These are phyloP conservation scores for Ooceraea biroi DNA, from an alignment of 1,140 invertebrate genomes.

Conservation along the genomic window DNA sequence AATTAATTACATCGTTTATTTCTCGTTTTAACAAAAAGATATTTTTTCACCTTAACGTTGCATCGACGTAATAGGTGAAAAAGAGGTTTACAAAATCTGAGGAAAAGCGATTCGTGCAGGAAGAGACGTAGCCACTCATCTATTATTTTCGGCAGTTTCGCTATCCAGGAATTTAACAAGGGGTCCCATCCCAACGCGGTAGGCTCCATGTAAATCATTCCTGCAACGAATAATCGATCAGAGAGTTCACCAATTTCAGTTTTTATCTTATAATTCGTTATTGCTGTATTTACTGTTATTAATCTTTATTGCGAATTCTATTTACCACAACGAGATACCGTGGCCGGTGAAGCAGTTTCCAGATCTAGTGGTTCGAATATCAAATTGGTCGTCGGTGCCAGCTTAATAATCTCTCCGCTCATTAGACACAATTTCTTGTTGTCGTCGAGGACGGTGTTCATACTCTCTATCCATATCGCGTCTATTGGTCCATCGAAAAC, in stretches of 20 bases:
- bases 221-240: constrained; percentile 86
- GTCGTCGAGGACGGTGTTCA: constrained; percentile 98
- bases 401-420: constrained; percentile 97
- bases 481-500: constrained; percentile 99
- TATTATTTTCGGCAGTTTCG: constrained; percentile 91
- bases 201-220: constrained; percentile 99
- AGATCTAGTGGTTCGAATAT: constrained; percentile 98
- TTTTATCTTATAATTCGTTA: too few species aligned
- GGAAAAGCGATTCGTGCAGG: constrained; percentile 89
- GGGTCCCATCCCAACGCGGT: constrained; percentile 96
- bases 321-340: constrained; percentile 92
- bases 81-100: constrained; percentile 91
- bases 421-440: constrained; percentile 97
- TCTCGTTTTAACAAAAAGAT: background rate
- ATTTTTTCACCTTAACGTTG: constrained; percentile 86
- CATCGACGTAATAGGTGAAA: constrained; percentile 90
- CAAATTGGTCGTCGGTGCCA: constrained; percentile 95
- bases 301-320: background rate
- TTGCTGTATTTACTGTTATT: background rate
- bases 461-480: constrained; percentile 98
- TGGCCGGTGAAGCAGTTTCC: constrained; percentile 95
- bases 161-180: constrained; percentile 95
- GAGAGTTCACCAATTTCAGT: too few species aligned
- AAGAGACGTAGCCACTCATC: constrained; percentile 88
- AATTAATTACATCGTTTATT: background rate